These are phyloP conservation scores for Acanthaster planci DNA, from an alignment of 35 echinoderm and acorn worm genomes.

Conservation along the genomic window DNA sequence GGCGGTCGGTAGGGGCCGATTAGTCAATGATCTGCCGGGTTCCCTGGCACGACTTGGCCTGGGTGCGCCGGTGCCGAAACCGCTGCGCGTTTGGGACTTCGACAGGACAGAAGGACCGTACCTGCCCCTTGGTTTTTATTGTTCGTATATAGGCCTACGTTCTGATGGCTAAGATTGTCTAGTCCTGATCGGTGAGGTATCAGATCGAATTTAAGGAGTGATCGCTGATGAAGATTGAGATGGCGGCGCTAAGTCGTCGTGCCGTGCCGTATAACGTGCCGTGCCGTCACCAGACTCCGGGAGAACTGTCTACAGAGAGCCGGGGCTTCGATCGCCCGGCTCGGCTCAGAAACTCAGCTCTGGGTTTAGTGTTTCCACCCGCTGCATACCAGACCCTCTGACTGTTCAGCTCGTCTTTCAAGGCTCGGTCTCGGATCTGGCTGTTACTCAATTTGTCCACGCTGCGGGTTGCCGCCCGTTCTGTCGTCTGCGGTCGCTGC, in stretches of 20 bases:
- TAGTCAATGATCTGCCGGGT: background rate
- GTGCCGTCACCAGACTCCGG: too few species aligned
- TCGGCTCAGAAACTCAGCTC: too few species aligned
- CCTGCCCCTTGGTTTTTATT: background rate
- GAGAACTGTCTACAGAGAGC: too few species aligned
- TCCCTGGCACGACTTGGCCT: background rate
- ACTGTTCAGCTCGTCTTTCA: constrained; percentile 1
- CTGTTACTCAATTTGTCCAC: constrained; percentile 31
- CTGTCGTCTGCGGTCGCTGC: constrained; percentile 22
- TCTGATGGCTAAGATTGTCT: background rate
- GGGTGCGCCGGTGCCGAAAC: too few species aligned
- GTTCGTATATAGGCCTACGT: constrained; percentile 1
- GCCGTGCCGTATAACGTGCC: too few species aligned
- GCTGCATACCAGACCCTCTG: background rate
- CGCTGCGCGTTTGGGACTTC: too few species aligned
- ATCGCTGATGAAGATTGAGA: constrained; percentile 5
- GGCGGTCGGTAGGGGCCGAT: background rate
- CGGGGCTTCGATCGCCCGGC: too few species aligned
- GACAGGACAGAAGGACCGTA: background rate
- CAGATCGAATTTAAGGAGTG: background rate
- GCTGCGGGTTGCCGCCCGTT: constrained; percentile 19
- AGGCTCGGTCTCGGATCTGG: background rate
- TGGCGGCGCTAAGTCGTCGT: background rate
- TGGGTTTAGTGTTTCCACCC: background rate
- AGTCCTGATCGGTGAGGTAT: background rate